Base-by-base conservation (phyloP, 2,113 vertebrate genomes). In the Glaucomys volans region DNA sequence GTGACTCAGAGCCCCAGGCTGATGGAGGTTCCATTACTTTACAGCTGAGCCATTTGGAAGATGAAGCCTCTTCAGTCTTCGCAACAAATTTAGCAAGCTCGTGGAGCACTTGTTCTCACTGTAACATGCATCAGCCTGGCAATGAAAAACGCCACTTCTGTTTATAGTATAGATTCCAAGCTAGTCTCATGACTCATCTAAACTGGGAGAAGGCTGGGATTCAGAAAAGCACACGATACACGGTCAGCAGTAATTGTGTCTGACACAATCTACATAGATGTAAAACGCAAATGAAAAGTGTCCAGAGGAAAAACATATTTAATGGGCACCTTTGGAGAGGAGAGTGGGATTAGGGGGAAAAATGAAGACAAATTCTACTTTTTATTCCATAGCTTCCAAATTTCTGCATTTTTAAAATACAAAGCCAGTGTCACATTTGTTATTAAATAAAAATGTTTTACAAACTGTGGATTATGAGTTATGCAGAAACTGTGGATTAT, bases 331-430 rank as follows among this genome's bases (percentile, higher is more conserved):
- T 69, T 72, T 75, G 12, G 13, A 40, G n/a, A 88, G 5, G 7
- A 50, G 24, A 87, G 1, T 69, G n/a, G 90, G 35, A 50, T 75
- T 47, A 32, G 42, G 64, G 13, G 64, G 5, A 52, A 64, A 62
- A 80, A 76, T 35, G 2, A 88, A 87, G 28, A 83, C 3, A 35
- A 91, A 89, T 35, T 82, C 26, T 0, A 42, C 28, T 52, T 64
- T 82, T 32, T 64, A 42, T 44, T 54, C 50, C 52, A 24, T 11
- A 26, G 4, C n/a, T 47, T 94, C 35, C 5, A 75, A 71, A 35
- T 26, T 42, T 88, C 37, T 72, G 11, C 32, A 62, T 76, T 92
- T 96, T 91, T 17, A 40, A 91, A 94, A 82, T 59, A 72, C 86
- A 95, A 96, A 50, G 10, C 16, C 83, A 69, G 18, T 54, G 80